phyloP scores from a whole-genome alignment of 2,113 vertebrate species.

The Phylloscopus whistleri region DNA sequence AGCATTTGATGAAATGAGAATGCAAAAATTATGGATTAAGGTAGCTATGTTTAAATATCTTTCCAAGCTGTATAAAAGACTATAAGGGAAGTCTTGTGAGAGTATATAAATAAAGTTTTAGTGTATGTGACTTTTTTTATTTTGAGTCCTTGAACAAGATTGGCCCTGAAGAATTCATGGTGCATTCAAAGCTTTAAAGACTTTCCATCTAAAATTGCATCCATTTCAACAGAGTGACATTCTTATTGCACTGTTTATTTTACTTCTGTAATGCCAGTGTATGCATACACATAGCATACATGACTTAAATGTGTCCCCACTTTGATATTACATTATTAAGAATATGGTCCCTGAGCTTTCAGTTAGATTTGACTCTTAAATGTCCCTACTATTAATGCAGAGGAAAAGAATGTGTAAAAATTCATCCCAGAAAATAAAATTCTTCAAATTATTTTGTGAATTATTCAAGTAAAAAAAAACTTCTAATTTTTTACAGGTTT shows the following conservation, averaged over 20 bases:
- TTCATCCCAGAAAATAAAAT: not conserved
- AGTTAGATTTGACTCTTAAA: not conserved
- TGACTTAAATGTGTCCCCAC: not conserved
- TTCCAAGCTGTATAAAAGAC: not conserved
- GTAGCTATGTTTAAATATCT: not conserved
- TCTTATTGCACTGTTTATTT: not conserved
- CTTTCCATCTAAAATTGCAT: not conserved
- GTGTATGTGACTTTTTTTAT: not conserved
- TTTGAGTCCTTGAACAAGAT: not conserved
- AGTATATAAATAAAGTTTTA: not conserved
- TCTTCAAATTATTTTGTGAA: not conserved
- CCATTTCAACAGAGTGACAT: not conserved
- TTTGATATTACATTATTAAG: not conserved
- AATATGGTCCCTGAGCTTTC: not conserved
- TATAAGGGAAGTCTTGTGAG: not conserved
- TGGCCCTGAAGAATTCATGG: not conserved
- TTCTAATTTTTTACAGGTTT: not conserved
- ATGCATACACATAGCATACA: not conserved
- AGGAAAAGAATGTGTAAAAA: not conserved
- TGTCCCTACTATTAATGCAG: not conserved
- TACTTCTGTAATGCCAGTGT: not conserved
- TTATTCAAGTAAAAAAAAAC: not conserved
- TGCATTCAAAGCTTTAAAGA: not conserved
- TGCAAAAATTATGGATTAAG: not conserved
- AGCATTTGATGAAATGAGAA: not conserved